phyloP scores from a whole-genome alignment of 2,888 invertebrate genomes.

The Fragum fragum region DNA sequence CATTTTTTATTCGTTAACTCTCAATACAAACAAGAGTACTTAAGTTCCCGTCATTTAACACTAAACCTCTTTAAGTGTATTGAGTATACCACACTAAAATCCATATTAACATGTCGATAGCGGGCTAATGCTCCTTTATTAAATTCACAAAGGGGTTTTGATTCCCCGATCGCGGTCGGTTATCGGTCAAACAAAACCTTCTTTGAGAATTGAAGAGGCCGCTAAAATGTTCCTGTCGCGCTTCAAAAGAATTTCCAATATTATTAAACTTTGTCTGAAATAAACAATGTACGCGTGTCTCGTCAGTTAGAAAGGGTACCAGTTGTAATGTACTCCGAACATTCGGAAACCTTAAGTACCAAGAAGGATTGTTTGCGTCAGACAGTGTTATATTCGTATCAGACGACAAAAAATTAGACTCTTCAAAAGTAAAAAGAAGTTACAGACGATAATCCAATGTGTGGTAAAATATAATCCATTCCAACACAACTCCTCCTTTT shows the following conservation, averaged over 20 bases:
- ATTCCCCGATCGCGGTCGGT: slow-evolving; percentile 7
- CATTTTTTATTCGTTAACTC: slow-evolving; percentile 5
- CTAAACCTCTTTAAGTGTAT: slow-evolving; percentile 4
- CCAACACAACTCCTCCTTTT: too few species aligned
- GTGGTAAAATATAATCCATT: too few species aligned
- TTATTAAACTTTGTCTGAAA: neutral
- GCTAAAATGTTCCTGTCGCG: slow-evolving; percentile 16
- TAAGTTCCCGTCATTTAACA: slow-evolving; percentile 22
- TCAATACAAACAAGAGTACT: slow-evolving; percentile 4
- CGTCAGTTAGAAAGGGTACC: neutral
- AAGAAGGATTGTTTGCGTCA: too few species aligned
- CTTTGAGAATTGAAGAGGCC: neutral
- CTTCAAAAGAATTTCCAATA: slow-evolving; percentile 2
- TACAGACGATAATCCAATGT: too few species aligned
- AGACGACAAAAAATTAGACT: too few species aligned
- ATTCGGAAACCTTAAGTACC: too few species aligned
- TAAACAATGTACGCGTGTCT: neutral
- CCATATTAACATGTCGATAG: slow-evolving; percentile 27
- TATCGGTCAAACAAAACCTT: slow-evolving; percentile 19
- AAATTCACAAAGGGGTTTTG: slow-evolving; percentile 2
- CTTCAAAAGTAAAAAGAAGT: too few species aligned
- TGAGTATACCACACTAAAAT: slow-evolving; percentile 23
- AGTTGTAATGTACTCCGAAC: too few species aligned
- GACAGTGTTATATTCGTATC: too few species aligned
- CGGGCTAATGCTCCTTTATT: slow-evolving; percentile 25